Conservation (phyloP, 2,797 vertebrate genomes). For the Hipposideros larvatus region DNA sequence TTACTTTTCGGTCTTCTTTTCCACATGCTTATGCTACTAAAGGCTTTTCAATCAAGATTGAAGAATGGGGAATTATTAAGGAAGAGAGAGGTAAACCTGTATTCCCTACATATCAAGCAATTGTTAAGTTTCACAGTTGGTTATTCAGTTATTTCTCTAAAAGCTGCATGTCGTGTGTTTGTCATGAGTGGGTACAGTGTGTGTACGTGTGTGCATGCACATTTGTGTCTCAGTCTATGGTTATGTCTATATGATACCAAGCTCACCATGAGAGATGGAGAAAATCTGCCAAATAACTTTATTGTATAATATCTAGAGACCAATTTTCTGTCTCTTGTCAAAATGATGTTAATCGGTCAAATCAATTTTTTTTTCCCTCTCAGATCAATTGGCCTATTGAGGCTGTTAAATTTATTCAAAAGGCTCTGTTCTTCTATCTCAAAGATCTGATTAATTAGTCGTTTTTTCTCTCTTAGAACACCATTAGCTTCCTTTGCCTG, state of each 20-base stretch:
- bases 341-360: neutral
- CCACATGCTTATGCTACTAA: neutral
- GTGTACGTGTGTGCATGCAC: neutral
- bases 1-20: neutral
- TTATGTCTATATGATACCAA: neutral
- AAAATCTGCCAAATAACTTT: neutral
- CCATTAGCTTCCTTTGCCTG: neutral
- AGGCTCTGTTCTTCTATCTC: neutral
- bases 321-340: neutral
- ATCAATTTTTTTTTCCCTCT: neutral
- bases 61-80: neutral
- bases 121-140: neutral
- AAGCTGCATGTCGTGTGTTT: accelerated
- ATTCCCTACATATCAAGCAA: neutral
- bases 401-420: neutral
- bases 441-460: neutral
- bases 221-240: neutral
- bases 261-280: neutral
- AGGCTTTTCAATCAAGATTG: neutral
- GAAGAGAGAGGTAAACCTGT: neutral
- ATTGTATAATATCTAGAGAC: neutral
- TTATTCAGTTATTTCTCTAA: neutral
- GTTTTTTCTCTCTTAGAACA: neutral
- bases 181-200: accelerated
- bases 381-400: neutral